These are phyloP conservation scores for Drosophila funebris DNA, from an alignment of 1,140 invertebrate species.

Conservation along the genomic window DNA sequence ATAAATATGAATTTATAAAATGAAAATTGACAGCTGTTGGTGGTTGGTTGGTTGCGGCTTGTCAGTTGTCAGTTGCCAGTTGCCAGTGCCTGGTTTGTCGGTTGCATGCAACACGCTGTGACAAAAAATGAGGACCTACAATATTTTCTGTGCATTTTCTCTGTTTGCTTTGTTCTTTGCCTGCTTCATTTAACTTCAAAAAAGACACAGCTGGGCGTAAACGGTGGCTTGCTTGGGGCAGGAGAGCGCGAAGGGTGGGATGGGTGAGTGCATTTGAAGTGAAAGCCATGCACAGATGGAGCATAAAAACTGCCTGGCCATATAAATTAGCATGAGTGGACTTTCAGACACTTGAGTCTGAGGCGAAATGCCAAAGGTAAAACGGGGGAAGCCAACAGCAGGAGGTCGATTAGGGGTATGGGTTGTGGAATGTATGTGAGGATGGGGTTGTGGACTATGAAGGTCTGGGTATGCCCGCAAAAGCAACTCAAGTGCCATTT, in stretches of 20 bases:
- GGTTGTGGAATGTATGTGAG: not conserved
- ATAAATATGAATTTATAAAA: constrained; percentile 43
- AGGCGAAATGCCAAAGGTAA: constrained; percentile 55
- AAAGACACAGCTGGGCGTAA: not conserved
- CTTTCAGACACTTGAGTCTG: constrained; percentile 49
- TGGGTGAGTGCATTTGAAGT: constrained; percentile 36
- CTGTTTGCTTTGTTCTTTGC: constrained; percentile 51
- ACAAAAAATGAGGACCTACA: constrained; percentile 17
- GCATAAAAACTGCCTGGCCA: constrained; percentile 45
- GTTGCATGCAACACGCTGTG: constrained; percentile 33
- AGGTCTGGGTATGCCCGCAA: constrained; percentile 3
- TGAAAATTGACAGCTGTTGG: constrained; percentile 32
- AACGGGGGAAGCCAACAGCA: not conserved
- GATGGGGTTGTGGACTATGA: not conserved
- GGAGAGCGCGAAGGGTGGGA: too few relatives aligned
- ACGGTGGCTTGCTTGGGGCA: too few relatives aligned
- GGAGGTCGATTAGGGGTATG: not conserved
- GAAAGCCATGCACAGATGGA: constrained; percentile 29
- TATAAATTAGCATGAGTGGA: constrained; percentile 73
- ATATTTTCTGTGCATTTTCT: constrained; percentile 47
- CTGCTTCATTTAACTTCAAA: constrained; percentile 58
- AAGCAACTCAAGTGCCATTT: constrained; percentile 67
- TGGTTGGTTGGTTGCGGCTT: constrained; percentile 4
- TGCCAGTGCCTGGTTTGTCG: not conserved
- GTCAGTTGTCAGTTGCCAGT: not conserved